These are phyloP conservation scores for Liodrosophila aerea DNA, from an alignment of 2,888 invertebrate genomes.

Conservation along the genomic window DNA sequence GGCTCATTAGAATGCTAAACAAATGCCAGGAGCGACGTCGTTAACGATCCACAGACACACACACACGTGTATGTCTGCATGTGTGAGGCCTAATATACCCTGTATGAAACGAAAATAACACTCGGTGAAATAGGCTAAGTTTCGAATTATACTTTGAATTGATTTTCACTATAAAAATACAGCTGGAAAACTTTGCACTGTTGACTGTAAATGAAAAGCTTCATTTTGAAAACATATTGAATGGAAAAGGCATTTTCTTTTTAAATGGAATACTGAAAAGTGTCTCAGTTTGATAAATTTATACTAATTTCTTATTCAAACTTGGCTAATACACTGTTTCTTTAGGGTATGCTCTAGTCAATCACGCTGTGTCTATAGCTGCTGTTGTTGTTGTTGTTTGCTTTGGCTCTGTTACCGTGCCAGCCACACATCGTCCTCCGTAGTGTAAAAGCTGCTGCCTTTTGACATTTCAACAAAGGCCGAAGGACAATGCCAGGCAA, in stretches of 20 bases:
- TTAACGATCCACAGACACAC: constrained; percentile 54
- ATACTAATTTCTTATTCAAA: no score
- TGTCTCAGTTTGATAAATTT: no score
- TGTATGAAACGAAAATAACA: no score
- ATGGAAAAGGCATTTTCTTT: neutral
- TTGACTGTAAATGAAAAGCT: no score
- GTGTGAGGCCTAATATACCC: no score
- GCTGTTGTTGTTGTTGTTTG: constrained; percentile 2
- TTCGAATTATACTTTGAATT: no score
- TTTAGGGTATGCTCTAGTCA: constrained; percentile 9
- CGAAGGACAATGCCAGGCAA: constrained; percentile 52
- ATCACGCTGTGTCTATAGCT: neutral
- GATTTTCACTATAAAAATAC: neutral
- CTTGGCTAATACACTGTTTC: no score
- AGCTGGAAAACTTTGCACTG: no score
- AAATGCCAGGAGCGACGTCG: constrained; percentile 38
- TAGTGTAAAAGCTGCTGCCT: constrained; percentile 40
- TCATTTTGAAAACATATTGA: no score
- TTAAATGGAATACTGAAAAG: no score
- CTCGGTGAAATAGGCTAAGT: no score
- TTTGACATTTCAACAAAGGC: constrained; percentile 59
- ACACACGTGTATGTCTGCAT: no score
- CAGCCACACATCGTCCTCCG: constrained; percentile 44
- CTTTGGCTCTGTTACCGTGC: constrained; percentile 44
- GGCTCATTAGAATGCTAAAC: constrained; percentile 67